Base-by-base conservation (phyloP, 1,140 invertebrate species). In the Kradibia gibbosae region DNA sequence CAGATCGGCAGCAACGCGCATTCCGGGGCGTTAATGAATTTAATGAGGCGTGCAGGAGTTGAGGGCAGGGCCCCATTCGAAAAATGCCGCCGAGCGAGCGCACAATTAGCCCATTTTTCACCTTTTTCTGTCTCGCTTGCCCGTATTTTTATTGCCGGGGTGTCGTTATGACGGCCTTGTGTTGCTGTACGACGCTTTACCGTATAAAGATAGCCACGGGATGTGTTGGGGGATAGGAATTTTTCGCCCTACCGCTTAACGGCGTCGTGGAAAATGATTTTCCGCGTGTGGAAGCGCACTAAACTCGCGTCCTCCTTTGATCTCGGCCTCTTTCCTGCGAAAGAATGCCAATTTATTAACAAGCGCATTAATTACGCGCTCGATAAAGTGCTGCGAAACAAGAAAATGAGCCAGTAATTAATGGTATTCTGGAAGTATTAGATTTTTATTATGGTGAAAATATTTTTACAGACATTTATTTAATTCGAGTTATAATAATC, bases 281-380 rank as follows among this genome's bases (percentile, higher is more conserved):
- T 79, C 81, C 76, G 70, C 73, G 45, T 55, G 36, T 8, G 50
- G 25, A 39, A 20, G 65, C 78, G 78, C 42, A 11, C 0, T 7
- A n/a, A n/a, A n/a, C 34, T 25, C n/a, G 11, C 53, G 55, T 53
- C 60, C 48, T 60, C 53, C 39, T 82, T 78, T 57, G 57, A 74
- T 78, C 42, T 71, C 39, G 13, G 13, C 42, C 25, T 25, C 67
- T 82, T n/a, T 82, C 75, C 55, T 8, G 31, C 34, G 70, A 82
- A 82, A 82, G 81, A 82, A 82, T 82, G 67, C 71, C 81, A 74
- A 79, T 82, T 79, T 82, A 82, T 82, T 82, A 82, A 75, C 76
- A 74, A 78, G 71, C 36, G 75, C 81, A 79, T 78, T 82, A 82
- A 82, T 82, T 82, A 82, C 81, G 57, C 45, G 76, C 71, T 78